Evolutionary conservation across 1,140 invertebrate genomes (phyloP), one percentile per base, ranked within the genome.

Genomic region (Neodiprion fabricii): DNA sequence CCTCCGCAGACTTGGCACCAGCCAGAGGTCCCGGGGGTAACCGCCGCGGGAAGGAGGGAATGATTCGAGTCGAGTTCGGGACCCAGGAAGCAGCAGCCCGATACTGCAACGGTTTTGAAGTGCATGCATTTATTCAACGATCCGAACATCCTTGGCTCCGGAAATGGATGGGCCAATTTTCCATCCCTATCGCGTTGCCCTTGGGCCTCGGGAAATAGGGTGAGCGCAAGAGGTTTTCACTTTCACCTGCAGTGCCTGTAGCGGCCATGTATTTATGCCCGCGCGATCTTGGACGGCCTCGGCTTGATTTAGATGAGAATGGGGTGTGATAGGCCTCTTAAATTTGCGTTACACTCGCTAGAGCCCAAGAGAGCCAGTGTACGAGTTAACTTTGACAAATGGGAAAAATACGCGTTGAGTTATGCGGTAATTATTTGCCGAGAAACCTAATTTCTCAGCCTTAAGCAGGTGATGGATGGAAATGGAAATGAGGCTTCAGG

Each of bases 141-240:
- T 23, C 76, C 75, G 72, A 74, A 80, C 79, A 81, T 81, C 81
- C 76, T 79, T 12, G 53, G 11, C 11, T 61, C 11, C 53, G 78
- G 80, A 84, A 85, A 84, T 83, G 77, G 78, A 85, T 85, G 81
- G 82, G 82, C 81, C 82, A 85, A 85, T 85, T 84, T 85, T 85
- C 82, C 80, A 79, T 85, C 83, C 82, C 80, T 74, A 74, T 67
- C 75, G 71, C 72, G 71, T 74, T 74, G 76, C 11, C 53, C 53
- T 61, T 12, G n/a, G 53, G 53, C 53, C 53, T 12, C 53, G 53
- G n/a, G n/a, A 61, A 12, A 7, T 14, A 61, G 14, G n/a, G n/a
- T 8, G 53, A 0, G 11, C 9, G 53, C 53, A 5, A 40, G 28
- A 40, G 28, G 28, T 40, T 40, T 40, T 40, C 28, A 40, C 28